Base-by-base conservation (phyloP, 2,113 vertebrate genomes). In the Ellobius talpinus region DNA sequence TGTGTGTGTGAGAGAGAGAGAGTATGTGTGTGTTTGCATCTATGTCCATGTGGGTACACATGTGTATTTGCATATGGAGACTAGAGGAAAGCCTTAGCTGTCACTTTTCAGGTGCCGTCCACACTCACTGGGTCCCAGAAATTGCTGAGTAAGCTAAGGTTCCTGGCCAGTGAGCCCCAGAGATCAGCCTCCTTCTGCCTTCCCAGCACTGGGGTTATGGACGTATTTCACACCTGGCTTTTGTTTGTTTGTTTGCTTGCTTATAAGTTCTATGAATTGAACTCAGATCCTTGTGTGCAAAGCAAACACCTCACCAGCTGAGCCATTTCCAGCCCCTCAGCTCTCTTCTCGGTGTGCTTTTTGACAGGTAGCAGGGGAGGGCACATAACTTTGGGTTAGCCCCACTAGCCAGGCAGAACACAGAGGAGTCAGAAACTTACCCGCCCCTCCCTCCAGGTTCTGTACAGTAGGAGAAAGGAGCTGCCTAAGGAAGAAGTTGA, bases 381-480 rank as follows among this genome's bases (percentile, higher is more conserved):
- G 3, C 9, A 0, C 4, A 0, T 7, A 23, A 19, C 1, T 85
- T 17, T 6, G 1, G 36, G 1, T 19, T 29, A 6, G 7, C n/a
- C 65, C 12, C 12, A 10, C 19, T 11, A 70, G 61, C 50, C 7
- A 0, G 1, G n/a, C 24, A 45, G 55, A 24, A 0, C 3, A 14
- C 0, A 2, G 23, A n/a, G 3, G 23, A 29, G 1, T 78, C 36
- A 1, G 12, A 63, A 29, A 58, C 26, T n/a, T 1, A 7, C 8
- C 6, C 21, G 11, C 47, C 61, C 26, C 24, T 42, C 61, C 23
- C 1, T 58, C 31, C 0, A 23, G n/a, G 61, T 74, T 12, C 29
- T 3, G 36, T 4, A 1, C 19, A 5, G 2, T 0, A 7, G 29
- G 50, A 31, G 42, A 33, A 31, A 33, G 26, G 1, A 7, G 0